Base-by-base conservation (phyloP, 2,113 vertebrate genomes). In the Lepisosteus oculatus region DNA sequence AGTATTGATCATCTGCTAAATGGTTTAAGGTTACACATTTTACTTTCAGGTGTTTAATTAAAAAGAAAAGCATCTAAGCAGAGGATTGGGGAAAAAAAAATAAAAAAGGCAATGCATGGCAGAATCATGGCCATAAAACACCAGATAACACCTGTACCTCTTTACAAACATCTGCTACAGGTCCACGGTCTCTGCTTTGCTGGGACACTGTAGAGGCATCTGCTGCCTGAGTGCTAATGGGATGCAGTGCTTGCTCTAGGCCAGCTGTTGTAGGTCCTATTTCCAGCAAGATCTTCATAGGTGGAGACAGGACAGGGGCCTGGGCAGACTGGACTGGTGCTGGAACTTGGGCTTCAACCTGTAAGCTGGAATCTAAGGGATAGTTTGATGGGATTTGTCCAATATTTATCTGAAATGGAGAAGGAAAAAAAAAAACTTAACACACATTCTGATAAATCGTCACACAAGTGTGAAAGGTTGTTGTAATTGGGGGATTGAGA, bases 161-260 rank as follows among this genome's bases (percentile, higher is more conserved):
- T 5, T 51, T 6, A 51, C 47, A 51, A 9, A 51, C 9, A 9
- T 51, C 47, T 9, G 47, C 54, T 74, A 59, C 64, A 63, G 29
- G 29, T 29, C 29, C 29, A 29, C 29, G 29, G 66, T 62, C 54
- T 63, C 14, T 8, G 17, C 12, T 59, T 61, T 9, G 29, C 55
- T 12, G 73, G 62, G 66, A 61, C 51, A 2, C 74, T 68, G 68
- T 89, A 0, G 75, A 70, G 29, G 89, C 85, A 42, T 81, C 79
- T 4, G 79, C 65, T 77, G 86, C 83, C 74, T 93, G 87, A 69
- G 82, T 89, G 81, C 90, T 82, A 55, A 84, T 83, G 65, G 85
- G 67, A 81, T 90, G 93, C 47, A 92, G 71, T 82, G 82, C 11
- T 56, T 85, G 78, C 76, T 93, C 91, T 0, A 84, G 15, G 70